A percentile compares a stretch with the other conserved stretches of the same genome.
These are phyloP conservation scores for Drosophila vallismaia DNA, from an alignment of 2,888 invertebrate genomes.

Conservation along the genomic window DNA sequence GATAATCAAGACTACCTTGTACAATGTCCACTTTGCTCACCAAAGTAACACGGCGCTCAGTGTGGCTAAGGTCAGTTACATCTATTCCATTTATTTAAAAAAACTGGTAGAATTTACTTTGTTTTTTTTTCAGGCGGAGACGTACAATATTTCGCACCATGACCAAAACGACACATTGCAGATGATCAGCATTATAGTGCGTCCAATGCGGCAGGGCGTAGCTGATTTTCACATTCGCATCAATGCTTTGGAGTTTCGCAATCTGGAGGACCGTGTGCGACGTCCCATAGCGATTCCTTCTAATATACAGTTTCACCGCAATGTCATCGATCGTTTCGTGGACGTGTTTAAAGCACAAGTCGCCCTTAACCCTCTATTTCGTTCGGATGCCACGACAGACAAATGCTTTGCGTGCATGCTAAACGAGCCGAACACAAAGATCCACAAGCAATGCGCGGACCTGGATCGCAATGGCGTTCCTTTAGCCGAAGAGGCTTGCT, in stretches of 20 bases:
- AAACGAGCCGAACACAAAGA: constrained; percentile 90
- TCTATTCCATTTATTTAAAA: background rate
- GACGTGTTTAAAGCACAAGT: constrained; percentile 92
- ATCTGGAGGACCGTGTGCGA: constrained; percentile 89
- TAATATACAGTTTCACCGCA: constrained; percentile 90
- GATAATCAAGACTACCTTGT: constrained; percentile 92
- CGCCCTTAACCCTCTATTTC: constrained; percentile 87
- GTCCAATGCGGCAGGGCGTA: constrained; percentile 86
- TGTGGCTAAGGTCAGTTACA: constrained; percentile 86
- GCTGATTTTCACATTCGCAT: constrained; percentile 89
- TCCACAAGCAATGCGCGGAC: constrained; percentile 88
- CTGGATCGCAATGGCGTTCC: constrained; percentile 83
- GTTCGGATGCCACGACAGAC: constrained; percentile 89
- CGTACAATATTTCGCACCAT: constrained; percentile 88
- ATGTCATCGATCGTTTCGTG: constrained; percentile 92
- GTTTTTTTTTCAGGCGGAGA: constrained; percentile 86
- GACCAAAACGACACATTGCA: constrained; percentile 89
- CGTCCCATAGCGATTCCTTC: constrained; percentile 88
- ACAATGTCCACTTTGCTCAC: constrained; percentile 89
- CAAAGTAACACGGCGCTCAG: constrained; percentile 91
- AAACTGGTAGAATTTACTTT: background rate
- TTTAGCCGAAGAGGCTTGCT: constrained; percentile 81
- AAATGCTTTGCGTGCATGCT: constrained; percentile 96
- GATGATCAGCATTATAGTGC: constrained; percentile 92
- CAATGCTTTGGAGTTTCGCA: constrained; percentile 91